These are phyloP conservation scores for Apoda limacodes DNA, from an alignment of 2,888 invertebrate genomes.

Conservation along the genomic window DNA sequence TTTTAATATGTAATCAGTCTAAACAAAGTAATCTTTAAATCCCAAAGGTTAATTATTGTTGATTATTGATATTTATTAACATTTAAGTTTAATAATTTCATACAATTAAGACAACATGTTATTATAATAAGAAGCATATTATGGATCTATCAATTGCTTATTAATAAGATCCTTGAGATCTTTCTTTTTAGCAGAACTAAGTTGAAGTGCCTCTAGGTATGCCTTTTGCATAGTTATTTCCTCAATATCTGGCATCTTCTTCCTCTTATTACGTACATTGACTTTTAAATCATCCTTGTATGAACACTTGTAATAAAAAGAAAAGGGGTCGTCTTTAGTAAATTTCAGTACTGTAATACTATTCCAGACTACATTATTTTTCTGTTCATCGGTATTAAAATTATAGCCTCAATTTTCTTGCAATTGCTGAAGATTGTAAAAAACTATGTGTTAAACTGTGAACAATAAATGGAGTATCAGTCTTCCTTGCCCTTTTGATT, in stretches of 20 bases:
- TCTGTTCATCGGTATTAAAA: conserved; percentile 7
- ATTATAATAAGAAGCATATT: too few species aligned
- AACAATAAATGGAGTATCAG: conserved; percentile 17
- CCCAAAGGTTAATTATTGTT: too few species aligned
- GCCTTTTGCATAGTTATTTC: too few species aligned
- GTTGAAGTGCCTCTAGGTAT: too few species aligned
- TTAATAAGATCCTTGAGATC: too few species aligned
- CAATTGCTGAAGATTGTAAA: conserved; percentile 20
- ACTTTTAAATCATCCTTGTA: not conserved
- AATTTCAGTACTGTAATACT: conserved; percentile 10
- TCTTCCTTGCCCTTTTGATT: conserved; percentile 20
- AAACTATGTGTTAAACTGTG: conserved; percentile 15
- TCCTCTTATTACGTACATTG: conserved; percentile 2
- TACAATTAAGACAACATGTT: too few species aligned
- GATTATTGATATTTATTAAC: too few species aligned
- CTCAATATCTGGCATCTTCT: not conserved
- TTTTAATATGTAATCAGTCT: too few species aligned
- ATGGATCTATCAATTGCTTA: too few species aligned
- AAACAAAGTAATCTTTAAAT: too few species aligned
- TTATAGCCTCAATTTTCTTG: conserved; percentile 12
- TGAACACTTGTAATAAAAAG: conserved; percentile 1
- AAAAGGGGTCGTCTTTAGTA: conserved; percentile 1
- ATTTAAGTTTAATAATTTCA: too few species aligned
- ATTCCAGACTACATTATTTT: conserved; percentile 3
- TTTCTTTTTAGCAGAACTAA: too few species aligned